Percentiles rank a stretch among this genome's conserved stretches.
Conservation (phyloP, 2,888 invertebrate species). For the Cephus pygmeus region DNA sequence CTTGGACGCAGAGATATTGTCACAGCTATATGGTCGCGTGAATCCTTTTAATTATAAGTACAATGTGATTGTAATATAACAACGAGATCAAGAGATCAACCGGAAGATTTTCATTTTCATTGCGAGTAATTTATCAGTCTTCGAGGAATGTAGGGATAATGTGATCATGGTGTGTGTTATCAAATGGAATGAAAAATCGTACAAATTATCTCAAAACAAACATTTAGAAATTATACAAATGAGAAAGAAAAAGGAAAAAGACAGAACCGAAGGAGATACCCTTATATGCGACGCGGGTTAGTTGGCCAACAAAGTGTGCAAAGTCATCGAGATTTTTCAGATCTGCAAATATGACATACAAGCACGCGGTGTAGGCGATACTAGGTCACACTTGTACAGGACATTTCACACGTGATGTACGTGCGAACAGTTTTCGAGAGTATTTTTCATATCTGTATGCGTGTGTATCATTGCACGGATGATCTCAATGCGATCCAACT, state of each 20-base stretch:
- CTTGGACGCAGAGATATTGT: neutral
- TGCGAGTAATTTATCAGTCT: neutral
- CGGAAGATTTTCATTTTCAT: neutral
- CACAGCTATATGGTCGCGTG: neutral
- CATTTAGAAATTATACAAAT: neutral
- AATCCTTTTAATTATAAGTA: neutral
- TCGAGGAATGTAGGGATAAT: neutral
- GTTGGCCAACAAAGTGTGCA: neutral
- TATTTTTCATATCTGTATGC: neutral
- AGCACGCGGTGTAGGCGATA: neutral
- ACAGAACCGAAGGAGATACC: neutral
- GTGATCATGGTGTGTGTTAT: neutral
- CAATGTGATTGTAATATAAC: neutral
- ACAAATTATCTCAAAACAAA: neutral
- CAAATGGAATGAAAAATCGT: neutral
- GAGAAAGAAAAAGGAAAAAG: neutral
- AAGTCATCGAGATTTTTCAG: neutral
- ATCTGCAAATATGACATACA: neutral
- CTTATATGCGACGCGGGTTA: neutral
- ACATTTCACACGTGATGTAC: neutral
- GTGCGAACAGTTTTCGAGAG: neutral
- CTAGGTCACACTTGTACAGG: neutral
- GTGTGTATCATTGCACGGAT: neutral
- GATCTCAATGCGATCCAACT: neutral
- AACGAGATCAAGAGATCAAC: neutral